phyloP scores from a whole-genome alignment of 2,888 invertebrate species.

The Protophormia terraenovae region DNA sequence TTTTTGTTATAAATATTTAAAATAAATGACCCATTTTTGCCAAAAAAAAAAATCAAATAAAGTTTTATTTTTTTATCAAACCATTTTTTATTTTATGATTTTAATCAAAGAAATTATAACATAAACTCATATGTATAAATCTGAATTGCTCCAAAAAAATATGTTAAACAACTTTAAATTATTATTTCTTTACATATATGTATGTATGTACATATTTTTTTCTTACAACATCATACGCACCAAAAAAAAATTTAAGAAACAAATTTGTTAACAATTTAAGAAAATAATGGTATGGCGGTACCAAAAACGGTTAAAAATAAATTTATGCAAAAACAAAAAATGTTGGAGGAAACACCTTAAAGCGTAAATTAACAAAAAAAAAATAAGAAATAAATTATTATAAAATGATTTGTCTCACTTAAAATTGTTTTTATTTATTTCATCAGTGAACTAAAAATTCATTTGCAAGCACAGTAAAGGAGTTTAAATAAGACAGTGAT shows the following conservation, averaged over 20 bases:
- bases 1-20: slow-evolving; percentile 15
- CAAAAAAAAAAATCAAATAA: not conserved
- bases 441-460: too few relatives aligned
- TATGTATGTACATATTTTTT: not conserved
- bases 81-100: slow-evolving; percentile 15
- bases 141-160: not conserved
- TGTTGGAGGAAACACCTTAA: slow-evolving; percentile 25
- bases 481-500: too few relatives aligned
- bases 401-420: not conserved
- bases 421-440: too few relatives aligned
- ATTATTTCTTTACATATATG: too few relatives aligned
- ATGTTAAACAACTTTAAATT: slow-evolving; percentile 23
- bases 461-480: too few relatives aligned
- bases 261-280: not conserved
- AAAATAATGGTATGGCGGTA: not conserved
- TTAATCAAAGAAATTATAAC: slow-evolving; percentile 49
- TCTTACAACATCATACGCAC: not conserved
- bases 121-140: not conserved
- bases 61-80: not conserved
- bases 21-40: slow-evolving; percentile 41
- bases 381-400: not conserved
- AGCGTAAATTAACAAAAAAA: slow-evolving; percentile 2
- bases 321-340: not conserved
- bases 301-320: slow-evolving; percentile 20
- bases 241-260: not conserved